Percentiles rank a stretch among this genome's conserved stretches.
Conservation (phyloP, 1,140 invertebrate species). For the Chrysoperla carnea region DNA sequence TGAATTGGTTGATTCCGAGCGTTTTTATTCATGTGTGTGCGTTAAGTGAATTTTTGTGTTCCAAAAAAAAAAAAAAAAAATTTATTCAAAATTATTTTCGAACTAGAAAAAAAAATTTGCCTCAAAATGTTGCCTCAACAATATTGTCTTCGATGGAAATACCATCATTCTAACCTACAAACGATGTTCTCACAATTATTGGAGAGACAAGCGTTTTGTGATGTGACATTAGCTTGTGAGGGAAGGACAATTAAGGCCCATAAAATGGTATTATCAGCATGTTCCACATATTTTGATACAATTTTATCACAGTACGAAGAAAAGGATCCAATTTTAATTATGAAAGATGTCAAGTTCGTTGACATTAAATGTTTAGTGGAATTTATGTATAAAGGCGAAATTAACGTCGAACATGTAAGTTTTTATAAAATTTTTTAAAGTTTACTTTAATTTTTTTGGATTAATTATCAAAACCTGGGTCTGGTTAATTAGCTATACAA, state of each 20-base stretch:
- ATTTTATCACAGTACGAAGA: conserved; percentile 78
- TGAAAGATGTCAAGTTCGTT: conserved; percentile 68
- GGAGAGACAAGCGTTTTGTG: conserved; percentile 74
- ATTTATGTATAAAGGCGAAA: conserved; percentile 93
- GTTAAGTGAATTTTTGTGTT: too few species aligned
- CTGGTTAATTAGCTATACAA: not conserved
- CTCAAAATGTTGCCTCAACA: conserved; percentile 59
- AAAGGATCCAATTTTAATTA: conserved; percentile 67
- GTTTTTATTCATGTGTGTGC: too few species aligned
- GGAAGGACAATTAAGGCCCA: conserved; percentile 75
- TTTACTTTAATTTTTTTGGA: conserved; percentile 1
- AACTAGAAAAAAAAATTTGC: not conserved
- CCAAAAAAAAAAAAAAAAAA: too few species aligned
- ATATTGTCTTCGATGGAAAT: conserved; percentile 81
- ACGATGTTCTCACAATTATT: conserved; percentile 79
- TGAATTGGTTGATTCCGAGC: not conserved
- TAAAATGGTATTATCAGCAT: conserved; percentile 62
- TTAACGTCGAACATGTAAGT: conserved; percentile 84
- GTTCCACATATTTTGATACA: conserved; percentile 76
- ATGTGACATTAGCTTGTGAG: conserved; percentile 79
- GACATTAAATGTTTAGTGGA: conserved; percentile 76
- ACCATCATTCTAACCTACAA: conserved; percentile 76
- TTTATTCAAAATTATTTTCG: too few species aligned
- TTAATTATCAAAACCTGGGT: not conserved
- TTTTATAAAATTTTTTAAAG: conserved; percentile 2